Evolutionary conservation across 2,888 invertebrate genomes (phyloP), one percentile per base, ranked within the genome.

Genomic region (Pinctada fucata): DNA sequence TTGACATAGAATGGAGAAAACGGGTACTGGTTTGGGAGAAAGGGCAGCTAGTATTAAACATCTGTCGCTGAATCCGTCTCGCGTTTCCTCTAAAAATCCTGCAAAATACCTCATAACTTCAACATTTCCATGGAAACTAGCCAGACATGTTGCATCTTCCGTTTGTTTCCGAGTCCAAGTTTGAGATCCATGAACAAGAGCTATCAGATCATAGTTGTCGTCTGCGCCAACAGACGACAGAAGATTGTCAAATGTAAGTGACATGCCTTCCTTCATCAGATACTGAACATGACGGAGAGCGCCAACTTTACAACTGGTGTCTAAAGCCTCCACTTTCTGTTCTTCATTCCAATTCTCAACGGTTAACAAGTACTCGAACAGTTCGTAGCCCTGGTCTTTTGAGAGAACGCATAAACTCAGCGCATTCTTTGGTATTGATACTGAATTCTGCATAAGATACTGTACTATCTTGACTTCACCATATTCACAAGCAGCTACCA

Each of bases 101-200:
- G 50, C 64, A 5, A 74, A 50, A 49, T 65, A 74, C 8, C 31
- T 74, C n/a, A 66, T 45, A 3, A 74, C 65, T 74, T 74, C 74
- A 31, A 74, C 74, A 66, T 74, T 74, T 31, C 74, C 74, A 66
- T 74, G 65, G 63, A 74, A 63, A 51, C 66, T 63, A 16, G 74
- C 74, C 2, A 65, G 50, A n/a, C 66, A 49, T 10, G 51, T 48
- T 45, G 74, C 64, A 74, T 65, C 65, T 66, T 74, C 74, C 13
- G 49, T 50, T 16, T 65, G 74, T 13, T 16, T 31, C 16, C n/a
- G 48, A 50, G 16, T n/a, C 74, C 74, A 74, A 16, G 65, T 13
- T 45, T 66, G 65, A 16, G 66, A 48, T 31, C 45, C 48, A 50
- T 67, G 51, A 16, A 74, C 50, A 2, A 65, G 49, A 13, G 65